Conservation (phyloP, 2,888 invertebrate genomes). For the Diachrysia chrysitis region DNA sequence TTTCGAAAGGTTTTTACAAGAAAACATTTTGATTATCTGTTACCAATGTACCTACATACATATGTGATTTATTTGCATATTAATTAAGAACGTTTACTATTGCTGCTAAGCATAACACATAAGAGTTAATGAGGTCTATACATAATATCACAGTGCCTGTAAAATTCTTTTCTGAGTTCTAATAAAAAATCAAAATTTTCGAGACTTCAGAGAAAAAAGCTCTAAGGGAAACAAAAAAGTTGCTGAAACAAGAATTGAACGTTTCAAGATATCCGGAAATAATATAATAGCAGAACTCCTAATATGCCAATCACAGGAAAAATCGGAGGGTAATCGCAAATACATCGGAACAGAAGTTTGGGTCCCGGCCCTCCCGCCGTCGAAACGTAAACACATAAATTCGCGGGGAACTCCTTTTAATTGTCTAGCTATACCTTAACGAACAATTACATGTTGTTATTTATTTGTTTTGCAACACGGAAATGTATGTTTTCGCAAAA, state of each 20-base stretch:
- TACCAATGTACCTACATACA: too few relatives aligned
- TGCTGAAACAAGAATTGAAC: not conserved
- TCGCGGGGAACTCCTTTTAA: constrained; percentile 74
- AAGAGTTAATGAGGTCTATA: too few relatives aligned
- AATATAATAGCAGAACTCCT: constrained; percentile 29
- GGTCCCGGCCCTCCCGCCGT: constrained; percentile 56
- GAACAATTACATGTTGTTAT: constrained; percentile 75
- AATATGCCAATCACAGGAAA: constrained; percentile 47
- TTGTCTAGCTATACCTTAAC: constrained; percentile 77
- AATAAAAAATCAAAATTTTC: too few relatives aligned
- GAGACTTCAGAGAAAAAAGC: not conserved
- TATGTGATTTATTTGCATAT: too few relatives aligned
- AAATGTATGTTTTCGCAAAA: not conserved
- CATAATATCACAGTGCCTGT: too few relatives aligned
- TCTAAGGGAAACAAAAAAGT: not conserved
- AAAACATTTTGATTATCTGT: too few relatives aligned
- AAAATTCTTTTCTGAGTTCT: too few relatives aligned
- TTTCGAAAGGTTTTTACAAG: not conserved
- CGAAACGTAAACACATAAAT: constrained; percentile 82
- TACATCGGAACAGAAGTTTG: constrained; percentile 60
- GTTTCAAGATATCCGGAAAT: constrained; percentile 19
- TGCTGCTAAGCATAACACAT: too few relatives aligned
- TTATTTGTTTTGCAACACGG: constrained; percentile 76
- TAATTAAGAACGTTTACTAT: too few relatives aligned
- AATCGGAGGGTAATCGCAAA: constrained; percentile 54